Percentiles rank a stretch among this genome's conserved stretches.
Conservation (phyloP, 2,797 vertebrate species). For the Tokudaia muenninki region DNA sequence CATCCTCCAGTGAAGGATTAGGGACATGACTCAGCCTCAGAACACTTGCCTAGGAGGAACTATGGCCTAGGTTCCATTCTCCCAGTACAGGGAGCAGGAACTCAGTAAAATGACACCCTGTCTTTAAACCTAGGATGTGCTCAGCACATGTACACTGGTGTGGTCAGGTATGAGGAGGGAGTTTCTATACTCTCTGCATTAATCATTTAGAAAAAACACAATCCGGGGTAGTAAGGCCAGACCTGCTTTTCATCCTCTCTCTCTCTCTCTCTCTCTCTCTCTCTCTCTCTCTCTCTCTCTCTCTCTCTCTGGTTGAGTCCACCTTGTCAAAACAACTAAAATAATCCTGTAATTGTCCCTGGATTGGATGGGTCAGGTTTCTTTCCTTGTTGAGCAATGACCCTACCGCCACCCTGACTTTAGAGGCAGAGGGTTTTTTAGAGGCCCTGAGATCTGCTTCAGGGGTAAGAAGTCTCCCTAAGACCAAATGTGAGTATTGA, state of each 20-base stretch:
- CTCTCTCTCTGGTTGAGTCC: not conserved
- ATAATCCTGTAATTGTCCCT: conserved; percentile 59
- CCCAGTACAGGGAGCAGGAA: not conserved
- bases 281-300: not conserved
- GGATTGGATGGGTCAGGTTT: not conserved
- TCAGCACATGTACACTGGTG: not conserved
- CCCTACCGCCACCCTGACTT: not conserved
- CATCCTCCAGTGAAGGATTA: not conserved
- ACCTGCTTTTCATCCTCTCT: not conserved
- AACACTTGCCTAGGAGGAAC: not conserved
- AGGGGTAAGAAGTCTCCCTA: not conserved
- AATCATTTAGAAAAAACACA: conserved; percentile 36
- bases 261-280: no score
- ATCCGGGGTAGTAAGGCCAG: not conserved
- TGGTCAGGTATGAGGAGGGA: not conserved
- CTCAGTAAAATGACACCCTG: not conserved
- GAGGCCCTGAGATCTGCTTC: not conserved
- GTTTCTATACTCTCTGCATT: not conserved
- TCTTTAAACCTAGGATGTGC: not conserved
- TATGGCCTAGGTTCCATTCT: not conserved
- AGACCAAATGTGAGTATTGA: not conserved
- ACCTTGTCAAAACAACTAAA: conserved; percentile 18
- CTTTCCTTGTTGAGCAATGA: not conserved
- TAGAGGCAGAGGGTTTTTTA: not conserved
- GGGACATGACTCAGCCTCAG: no score